These are phyloP conservation scores for Chunga burmeisteri DNA, from an alignment of 2,113 vertebrate species.

Conservation along the genomic window DNA sequence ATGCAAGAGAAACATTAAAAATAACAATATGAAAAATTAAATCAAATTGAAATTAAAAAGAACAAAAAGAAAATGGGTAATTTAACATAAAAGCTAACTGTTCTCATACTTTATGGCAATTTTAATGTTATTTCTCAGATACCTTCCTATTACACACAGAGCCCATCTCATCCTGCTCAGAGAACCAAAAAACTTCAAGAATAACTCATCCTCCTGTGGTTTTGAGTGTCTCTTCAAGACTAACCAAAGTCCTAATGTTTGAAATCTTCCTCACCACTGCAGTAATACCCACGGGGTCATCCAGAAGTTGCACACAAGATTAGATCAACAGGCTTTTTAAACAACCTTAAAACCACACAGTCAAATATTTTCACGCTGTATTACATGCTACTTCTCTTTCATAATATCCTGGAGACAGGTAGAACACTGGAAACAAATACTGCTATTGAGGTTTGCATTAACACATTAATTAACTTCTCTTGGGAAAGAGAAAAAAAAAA, in stretches of 20 bases:
- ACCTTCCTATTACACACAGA: not conserved
- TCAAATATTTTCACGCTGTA: not conserved
- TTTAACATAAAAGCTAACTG: not conserved
- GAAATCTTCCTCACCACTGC: not conserved
- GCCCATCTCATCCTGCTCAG: not conserved
- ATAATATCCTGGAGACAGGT: not conserved
- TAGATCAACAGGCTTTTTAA: not conserved
- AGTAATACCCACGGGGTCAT: not conserved
- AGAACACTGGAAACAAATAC: constrained; percentile 28
- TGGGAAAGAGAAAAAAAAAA: not conserved
- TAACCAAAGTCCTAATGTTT: not conserved
- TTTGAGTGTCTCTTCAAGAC: not conserved
- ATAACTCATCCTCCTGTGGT: not conserved
- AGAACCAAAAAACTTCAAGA: not conserved
- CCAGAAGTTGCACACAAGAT: not conserved
- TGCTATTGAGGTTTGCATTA: not conserved
- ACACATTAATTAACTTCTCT: not conserved
- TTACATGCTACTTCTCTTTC: not conserved
- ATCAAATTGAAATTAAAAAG: not conserved
- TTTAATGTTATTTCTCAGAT: not conserved
- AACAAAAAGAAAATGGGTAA: not conserved
- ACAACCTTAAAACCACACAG: not conserved
- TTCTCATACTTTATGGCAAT: not conserved
- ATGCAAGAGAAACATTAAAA: not conserved
- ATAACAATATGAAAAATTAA: not conserved